Evolutionary conservation across 2,113 vertebrate genomes (phyloP).

Genomic region (Colinus virginianus): DNA sequence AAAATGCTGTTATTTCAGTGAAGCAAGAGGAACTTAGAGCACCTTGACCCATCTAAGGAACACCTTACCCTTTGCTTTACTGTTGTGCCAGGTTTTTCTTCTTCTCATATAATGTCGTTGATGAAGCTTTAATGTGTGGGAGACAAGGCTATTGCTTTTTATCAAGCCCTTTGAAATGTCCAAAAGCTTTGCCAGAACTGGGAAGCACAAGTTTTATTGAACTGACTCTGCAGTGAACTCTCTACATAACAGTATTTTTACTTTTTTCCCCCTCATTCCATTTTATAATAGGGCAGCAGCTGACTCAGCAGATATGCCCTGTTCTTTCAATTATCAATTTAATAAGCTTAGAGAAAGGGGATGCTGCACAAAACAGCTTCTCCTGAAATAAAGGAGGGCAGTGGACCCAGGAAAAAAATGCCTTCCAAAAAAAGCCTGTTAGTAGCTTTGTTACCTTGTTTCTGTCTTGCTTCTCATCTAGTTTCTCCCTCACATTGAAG

Average conservation of each 20-base stretch:
- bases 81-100: constrained; percentile 68
- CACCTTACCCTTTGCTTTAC: constrained; percentile 78
- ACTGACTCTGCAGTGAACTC: constrained; percentile 71
- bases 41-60: constrained; percentile 82
- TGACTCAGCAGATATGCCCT: constrained; percentile 49
- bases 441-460: neutral
- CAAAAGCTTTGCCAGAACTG: constrained; percentile 55
- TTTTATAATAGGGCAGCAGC: constrained; percentile 27
- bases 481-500: neutral
- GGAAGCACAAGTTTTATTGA: constrained; percentile 64
- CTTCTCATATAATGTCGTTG: constrained; percentile 63
- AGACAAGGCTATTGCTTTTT: constrained; percentile 79
- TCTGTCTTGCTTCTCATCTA: neutral
- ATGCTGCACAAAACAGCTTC: neutral
- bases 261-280: neutral
- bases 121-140: constrained; percentile 73
- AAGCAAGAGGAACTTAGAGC: constrained; percentile 72
- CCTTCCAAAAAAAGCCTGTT: neutral
- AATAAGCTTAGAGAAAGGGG: neutral
- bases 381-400: neutral
- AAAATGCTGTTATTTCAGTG: constrained; percentile 55
- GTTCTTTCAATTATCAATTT: neutral
- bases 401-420: neutral
- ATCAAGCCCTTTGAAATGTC: constrained; percentile 80
- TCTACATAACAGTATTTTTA: constrained; percentile 14